phyloP scores from a whole-genome alignment of 2,113 vertebrate genomes.

The Phrynosoma platyrhinos region DNA sequence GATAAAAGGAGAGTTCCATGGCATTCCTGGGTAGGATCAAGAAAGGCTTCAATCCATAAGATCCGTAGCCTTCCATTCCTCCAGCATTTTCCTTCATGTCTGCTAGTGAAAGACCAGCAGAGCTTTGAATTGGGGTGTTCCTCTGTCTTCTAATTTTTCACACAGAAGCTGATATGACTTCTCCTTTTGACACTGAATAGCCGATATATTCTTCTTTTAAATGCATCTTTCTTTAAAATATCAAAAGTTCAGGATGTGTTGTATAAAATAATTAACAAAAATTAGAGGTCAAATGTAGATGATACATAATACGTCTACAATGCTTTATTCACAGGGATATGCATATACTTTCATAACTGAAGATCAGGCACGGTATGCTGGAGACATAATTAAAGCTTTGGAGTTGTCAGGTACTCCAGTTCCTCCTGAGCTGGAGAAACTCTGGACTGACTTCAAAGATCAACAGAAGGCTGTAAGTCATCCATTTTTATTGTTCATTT shows the following conservation, averaged over 20 bases:
- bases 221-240: not conserved
- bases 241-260: not conserved
- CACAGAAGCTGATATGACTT: not conserved
- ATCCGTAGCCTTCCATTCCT: not conserved
- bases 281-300: slow-evolving; percentile 4
- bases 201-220: not conserved
- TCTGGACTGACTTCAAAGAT: slow-evolving; percentile 96
- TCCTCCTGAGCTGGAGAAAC: slow-evolving; percentile 91
- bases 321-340: slow-evolving; percentile 82
- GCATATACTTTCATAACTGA: slow-evolving; percentile 98
- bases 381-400: slow-evolving; percentile 97
- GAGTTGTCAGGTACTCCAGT: slow-evolving; percentile 91
- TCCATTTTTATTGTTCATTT: slow-evolving; percentile 33
- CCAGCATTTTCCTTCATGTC: not conserved
- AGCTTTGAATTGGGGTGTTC: no score
- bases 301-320: not conserved
- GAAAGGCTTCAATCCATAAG: not conserved
- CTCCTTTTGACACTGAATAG: not conserved
- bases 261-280: not conserved
- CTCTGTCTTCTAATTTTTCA: no score
- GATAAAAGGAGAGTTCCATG: not conserved
- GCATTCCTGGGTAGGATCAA: not conserved
- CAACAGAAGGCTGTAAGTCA: slow-evolving; percentile 93
- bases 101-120: not conserved
- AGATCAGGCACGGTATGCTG: slow-evolving; percentile 93